These are phyloP conservation scores for Nemoura dubitans DNA, from an alignment of 2,888 invertebrate genomes.

Conservation along the genomic window DNA sequence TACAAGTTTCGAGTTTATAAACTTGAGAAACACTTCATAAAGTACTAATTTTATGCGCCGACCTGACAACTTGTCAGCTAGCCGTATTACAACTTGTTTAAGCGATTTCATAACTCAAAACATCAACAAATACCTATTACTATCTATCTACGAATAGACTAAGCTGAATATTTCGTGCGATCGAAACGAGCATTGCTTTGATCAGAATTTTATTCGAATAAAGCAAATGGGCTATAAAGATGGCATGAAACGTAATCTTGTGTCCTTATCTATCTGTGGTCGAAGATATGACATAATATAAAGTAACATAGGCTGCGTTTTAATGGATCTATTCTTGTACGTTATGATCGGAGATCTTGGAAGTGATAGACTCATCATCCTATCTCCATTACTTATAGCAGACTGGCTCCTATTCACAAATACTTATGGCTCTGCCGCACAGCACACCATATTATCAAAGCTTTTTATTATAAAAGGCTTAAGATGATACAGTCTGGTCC, in stretches of 20 bases:
- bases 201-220: background rate
- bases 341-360: conserved; percentile 1
- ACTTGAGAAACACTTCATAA: conserved; percentile 43
- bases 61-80: conserved; percentile 37
- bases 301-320: conserved; percentile 7
- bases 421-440: conserved; percentile 20
- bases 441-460: conserved; percentile 1
- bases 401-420: conserved; percentile 35
- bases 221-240: background rate
- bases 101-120: conserved; percentile 36
- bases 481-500: conserved; percentile 5
- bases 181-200: background rate
- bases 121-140: conserved; percentile 32
- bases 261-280: background rate
- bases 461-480: conserved; percentile 12
- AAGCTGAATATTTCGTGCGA: background rate
- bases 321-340: conserved; percentile 25
- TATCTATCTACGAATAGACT: background rate
- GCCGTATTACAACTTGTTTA: conserved; percentile 41
- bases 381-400: conserved; percentile 13
- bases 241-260: background rate
- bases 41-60: conserved; percentile 38
- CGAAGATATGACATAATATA: background rate
- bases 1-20: conserved; percentile 40
- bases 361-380: conserved; percentile 5